Percentiles rank a stretch among this genome's conserved stretches.
Evolutionary conservation across 2,797 vertebrate species (phyloP).

Genomic region (Sebastes minor): DNA sequence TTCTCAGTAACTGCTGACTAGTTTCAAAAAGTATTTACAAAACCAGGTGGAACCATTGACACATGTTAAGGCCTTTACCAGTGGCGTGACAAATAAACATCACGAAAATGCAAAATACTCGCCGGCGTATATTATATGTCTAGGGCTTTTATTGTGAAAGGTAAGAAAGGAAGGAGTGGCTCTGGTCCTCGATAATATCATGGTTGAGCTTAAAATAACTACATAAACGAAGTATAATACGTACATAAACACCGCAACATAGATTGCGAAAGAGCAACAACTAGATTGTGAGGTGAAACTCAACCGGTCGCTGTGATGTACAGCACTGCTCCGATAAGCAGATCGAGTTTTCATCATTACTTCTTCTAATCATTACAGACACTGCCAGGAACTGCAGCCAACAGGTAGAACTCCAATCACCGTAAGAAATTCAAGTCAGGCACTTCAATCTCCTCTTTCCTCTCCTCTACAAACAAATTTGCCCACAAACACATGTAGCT

Average conservation of each 20-base stretch:
- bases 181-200: no score
- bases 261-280: no score
- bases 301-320: not conserved
- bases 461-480: not conserved
- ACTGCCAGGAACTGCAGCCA: slow-evolving; percentile 4
- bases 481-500: not conserved
- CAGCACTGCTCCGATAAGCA: not conserved
- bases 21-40: not conserved
- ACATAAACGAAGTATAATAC: no score
- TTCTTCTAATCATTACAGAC: slow-evolving; percentile 10
- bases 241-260: not conserved
- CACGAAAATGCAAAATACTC: no score
- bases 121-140: no score
- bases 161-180: no score
- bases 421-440: not conserved
- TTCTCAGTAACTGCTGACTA: not conserved
- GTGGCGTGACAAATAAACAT: no score
- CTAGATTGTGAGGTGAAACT: not conserved
- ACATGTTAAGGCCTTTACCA: no score
- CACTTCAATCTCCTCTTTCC: not conserved
- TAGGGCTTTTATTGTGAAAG: no score
- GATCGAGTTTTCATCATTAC: slow-evolving; percentile 3
- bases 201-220: no score
- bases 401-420: not conserved
- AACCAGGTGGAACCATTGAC: not conserved